Percentiles rank a stretch among this genome's conserved stretches.
phyloP scores from a whole-genome alignment of 2,888 invertebrate species.

The Campoplex nolae region DNA sequence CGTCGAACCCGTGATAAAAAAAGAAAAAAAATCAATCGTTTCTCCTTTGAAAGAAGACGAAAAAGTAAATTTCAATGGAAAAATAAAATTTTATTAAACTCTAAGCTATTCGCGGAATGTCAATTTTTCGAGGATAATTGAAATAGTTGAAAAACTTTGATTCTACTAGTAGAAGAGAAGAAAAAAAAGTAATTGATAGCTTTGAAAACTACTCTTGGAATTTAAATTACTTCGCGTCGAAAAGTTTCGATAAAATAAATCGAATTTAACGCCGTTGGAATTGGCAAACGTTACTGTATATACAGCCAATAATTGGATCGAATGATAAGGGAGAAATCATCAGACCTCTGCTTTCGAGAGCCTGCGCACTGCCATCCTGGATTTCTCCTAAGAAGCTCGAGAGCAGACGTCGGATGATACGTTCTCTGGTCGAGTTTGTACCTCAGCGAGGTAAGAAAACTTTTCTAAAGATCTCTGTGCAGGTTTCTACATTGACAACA shows the following conservation, averaged over 20 bases:
- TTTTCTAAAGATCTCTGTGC: background rate
- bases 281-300: too few species aligned
- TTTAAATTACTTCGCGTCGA: background rate
- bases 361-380: slow-evolving; percentile 26
- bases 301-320: background rate
- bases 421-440: slow-evolving; percentile 45
- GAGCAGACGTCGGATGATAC: slow-evolving; percentile 31
- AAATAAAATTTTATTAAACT: background rate
- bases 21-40: background rate
- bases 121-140: background rate
- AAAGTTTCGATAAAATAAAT: background rate
- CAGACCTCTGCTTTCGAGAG: background rate
- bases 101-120: background rate
- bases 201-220: background rate
- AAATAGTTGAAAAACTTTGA: background rate
- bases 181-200: background rate
- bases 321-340: slow-evolving; percentile 19
- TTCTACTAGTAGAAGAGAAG: background rate
- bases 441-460: slow-evolving; percentile 43
- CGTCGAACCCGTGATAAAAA: slow-evolving; percentile 23
- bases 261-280: background rate
- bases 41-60: background rate
- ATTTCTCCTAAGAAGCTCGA: background rate
- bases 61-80: background rate
- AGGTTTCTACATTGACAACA: slow-evolving; percentile 57